phyloP scores from a whole-genome alignment of 2,797 vertebrate genomes.

The Syngnathus acus region DNA sequence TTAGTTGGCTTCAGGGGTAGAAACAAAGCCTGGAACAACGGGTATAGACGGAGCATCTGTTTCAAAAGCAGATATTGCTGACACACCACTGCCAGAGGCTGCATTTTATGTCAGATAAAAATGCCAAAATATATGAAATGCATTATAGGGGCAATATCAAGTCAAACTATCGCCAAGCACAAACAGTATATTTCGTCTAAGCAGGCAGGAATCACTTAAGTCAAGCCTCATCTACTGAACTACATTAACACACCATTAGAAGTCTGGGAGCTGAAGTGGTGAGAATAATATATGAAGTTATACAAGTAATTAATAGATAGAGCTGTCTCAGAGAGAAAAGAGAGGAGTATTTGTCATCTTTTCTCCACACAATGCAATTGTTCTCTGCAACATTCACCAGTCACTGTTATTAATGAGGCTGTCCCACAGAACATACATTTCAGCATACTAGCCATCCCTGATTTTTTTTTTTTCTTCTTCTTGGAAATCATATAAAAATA shows the following conservation, averaged over 20 bases:
- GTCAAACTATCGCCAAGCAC: neutral
- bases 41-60: neutral
- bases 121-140: neutral
- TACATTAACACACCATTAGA: slow-evolving; percentile 49
- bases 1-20: neutral
- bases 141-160: neutral
- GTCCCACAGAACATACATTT: slow-evolving; percentile 49
- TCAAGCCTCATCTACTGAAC: neutral
- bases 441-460: slow-evolving; percentile 8
- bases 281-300: slow-evolving; percentile 65
- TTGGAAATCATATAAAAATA: neutral
- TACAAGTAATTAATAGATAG: slow-evolving; percentile 73
- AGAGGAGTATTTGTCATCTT: slow-evolving; percentile 66
- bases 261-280: slow-evolving; percentile 33
- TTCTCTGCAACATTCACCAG: slow-evolving; percentile 56
- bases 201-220: neutral
- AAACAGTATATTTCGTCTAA: neutral
- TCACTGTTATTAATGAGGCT: slow-evolving; percentile 70
- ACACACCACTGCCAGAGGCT: neutral
- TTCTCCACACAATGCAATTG: slow-evolving; percentile 73
- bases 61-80: slow-evolving; percentile 2
- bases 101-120: neutral
- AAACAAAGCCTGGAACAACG: neutral
- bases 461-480: slow-evolving; percentile 22
- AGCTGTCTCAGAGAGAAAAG: slow-evolving; percentile 52